phyloP scores from a whole-genome alignment of 2,797 vertebrate genomes.

The Sebastes ruberrimus region DNA sequence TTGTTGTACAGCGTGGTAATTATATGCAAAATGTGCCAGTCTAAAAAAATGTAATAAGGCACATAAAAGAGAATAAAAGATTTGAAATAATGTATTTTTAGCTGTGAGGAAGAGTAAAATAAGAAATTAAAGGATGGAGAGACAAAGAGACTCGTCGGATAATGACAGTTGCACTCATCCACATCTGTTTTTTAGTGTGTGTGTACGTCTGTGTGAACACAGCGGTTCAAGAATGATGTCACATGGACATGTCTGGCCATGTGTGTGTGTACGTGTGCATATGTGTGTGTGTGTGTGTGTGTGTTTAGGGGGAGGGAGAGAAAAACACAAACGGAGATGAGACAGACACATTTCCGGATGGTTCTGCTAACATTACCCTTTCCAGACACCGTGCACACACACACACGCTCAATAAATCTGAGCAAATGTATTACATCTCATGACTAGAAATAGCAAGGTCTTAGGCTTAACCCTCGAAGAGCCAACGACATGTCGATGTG shows the following conservation, averaged over 20 bases:
- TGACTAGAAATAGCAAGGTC: slow-evolving; percentile 53
- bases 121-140: slow-evolving; percentile 55
- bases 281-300: neutral
- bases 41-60: slow-evolving; percentile 54
- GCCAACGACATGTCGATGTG: slow-evolving; percentile 39
- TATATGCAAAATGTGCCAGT: slow-evolving; percentile 60
- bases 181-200: slow-evolving; percentile 63
- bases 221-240: slow-evolving; percentile 68
- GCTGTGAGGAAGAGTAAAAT: slow-evolving; percentile 45
- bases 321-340: slow-evolving; percentile 66
- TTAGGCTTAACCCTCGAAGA: slow-evolving; percentile 57
- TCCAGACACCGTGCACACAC: slow-evolving; percentile 39
- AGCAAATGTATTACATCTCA: slow-evolving; percentile 62
- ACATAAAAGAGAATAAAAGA: slow-evolving; percentile 57
- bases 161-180: slow-evolving; percentile 67
- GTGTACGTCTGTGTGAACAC: slow-evolving; percentile 28
- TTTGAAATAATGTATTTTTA: slow-evolving; percentile 66
- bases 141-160: slow-evolving; percentile 54
- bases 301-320: neutral
- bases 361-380: slow-evolving; percentile 63
- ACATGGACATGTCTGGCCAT: slow-evolving; percentile 68
- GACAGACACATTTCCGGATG: slow-evolving; percentile 69
- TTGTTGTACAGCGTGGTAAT: slow-evolving; percentile 55
- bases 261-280: slow-evolving; percentile 14
- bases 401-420: slow-evolving; percentile 39